phyloP scores from a whole-genome alignment of 2,888 invertebrate species.

The Volucella inflata region DNA sequence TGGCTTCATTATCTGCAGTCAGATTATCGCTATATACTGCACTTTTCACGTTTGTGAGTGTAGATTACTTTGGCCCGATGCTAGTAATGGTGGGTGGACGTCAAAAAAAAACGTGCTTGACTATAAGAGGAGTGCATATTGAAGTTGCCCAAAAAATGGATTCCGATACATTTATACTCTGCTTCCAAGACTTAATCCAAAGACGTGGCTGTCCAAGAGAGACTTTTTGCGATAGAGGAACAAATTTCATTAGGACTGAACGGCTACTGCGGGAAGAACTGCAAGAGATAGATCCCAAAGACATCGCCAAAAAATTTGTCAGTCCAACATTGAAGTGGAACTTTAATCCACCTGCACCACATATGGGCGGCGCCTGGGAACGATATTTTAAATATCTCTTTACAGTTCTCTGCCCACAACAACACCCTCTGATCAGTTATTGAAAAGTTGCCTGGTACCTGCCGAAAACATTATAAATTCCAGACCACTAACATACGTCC shows the following conservation, averaged over 20 bases:
- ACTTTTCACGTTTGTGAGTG: conserved; percentile 47
- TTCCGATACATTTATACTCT: conserved; percentile 58
- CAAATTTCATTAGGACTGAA: conserved; percentile 59
- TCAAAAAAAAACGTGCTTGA: conserved; percentile 58
- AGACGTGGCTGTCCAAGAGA: conserved; percentile 48
- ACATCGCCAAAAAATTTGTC: conserved; percentile 11
- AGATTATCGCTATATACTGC: not conserved
- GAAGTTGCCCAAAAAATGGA: conserved; percentile 46
- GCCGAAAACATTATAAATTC: conserved; percentile 73
- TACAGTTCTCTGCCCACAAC: conserved; percentile 4
- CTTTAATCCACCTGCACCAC: conserved; percentile 73
- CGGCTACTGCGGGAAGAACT: conserved; percentile 3
- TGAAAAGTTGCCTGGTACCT: conserved; percentile 24
- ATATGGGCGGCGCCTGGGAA: conserved; percentile 65
- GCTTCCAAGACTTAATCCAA: conserved; percentile 45
- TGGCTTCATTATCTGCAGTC: conserved; percentile 21
- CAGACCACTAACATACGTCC: conserved; percentile 40
- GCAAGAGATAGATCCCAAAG: not conserved
- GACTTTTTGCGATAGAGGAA: conserved; percentile 61
- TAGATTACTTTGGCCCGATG: conserved; percentile 72
- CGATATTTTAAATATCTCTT: conserved; percentile 53
- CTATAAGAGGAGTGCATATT: conserved; percentile 46
- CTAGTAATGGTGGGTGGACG: conserved; percentile 55
- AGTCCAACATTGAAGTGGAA: conserved; percentile 59
- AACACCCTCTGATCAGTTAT: conserved; percentile 18